A percentile compares a stretch with the other conserved stretches of the same genome.
phyloP scores from a whole-genome alignment of 2,113 vertebrate genomes.

The Malurus cyaneus region DNA sequence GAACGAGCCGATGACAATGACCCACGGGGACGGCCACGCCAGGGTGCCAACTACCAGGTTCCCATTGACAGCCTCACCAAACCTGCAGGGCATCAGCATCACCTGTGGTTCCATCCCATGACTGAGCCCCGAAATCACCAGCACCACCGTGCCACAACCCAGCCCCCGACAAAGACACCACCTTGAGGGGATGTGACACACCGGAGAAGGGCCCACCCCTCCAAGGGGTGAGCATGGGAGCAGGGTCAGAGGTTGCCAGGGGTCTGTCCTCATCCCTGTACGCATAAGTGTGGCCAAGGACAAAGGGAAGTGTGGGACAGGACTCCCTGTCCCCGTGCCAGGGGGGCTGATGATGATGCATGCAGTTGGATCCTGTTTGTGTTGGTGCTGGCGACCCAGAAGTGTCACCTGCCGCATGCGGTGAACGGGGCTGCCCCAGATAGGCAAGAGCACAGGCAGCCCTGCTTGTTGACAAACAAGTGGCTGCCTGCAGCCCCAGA shows the following conservation, averaged over 20 bases:
- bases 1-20: constrained; percentile 96
- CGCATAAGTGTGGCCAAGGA: rapidly evolving
- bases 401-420: neutral
- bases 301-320: neutral
- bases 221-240: neutral
- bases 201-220: rapidly evolving
- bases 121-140: neutral
- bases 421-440: constrained; percentile 32
- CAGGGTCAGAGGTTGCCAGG: neutral
- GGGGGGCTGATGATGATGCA: neutral
- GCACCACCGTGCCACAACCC: neutral
- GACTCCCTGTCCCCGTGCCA: neutral
- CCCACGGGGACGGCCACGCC: constrained; percentile 96
- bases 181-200: neutral
- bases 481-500: neutral
- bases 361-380: neutral
- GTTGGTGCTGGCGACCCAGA: constrained; percentile 38
- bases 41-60: constrained; percentile 95
- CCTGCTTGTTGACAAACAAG: constrained; percentile 43
- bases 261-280: neutral
- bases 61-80: constrained; percentile 93
- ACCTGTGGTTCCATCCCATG: neutral
- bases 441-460: neutral
- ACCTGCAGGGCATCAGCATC: constrained; percentile 72
- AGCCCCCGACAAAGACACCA: neutral